A percentile compares a stretch with the other conserved stretches of the same genome.
Conservation (phyloP, 2,888 invertebrate species). For the Philereme transversata region DNA sequence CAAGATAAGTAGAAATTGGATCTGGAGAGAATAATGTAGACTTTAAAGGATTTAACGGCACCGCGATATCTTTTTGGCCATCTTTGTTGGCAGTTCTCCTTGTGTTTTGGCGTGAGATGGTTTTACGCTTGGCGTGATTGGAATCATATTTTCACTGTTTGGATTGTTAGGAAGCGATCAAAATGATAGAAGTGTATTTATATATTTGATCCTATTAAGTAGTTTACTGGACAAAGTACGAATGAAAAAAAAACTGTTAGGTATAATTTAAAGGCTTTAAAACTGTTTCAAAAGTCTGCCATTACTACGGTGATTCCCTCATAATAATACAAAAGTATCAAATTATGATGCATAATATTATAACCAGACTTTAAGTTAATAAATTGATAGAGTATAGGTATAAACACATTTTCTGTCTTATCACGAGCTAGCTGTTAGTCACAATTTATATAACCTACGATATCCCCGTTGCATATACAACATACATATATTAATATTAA, state of each 20-base stretch:
- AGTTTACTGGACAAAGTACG: not conserved
- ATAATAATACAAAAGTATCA: not conserved
- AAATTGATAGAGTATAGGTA: not conserved
- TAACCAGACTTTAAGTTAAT: not conserved
- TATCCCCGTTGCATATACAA: constrained; percentile 38
- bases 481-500: constrained; percentile 8
- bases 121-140: constrained; percentile 23
- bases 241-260: not conserved
- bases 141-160: constrained; percentile 25
- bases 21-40: constrained; percentile 46
- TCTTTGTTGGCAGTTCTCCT: constrained; percentile 38
- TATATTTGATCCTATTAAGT: not conserved
- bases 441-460: constrained; percentile 22
- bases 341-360: not conserved
- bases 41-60: constrained; percentile 51
- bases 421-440: constrained; percentile 14
- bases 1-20: constrained; percentile 45
- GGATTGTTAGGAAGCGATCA: constrained; percentile 5
- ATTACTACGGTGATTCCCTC: constrained; percentile 3
- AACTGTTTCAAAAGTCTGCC: not conserved
- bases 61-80: constrained; percentile 38
- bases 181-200: not conserved
- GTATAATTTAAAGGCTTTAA: not conserved
- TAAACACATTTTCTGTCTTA: not conserved
- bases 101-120: constrained; percentile 30